A percentile compares a stretch with the other conserved stretches of the same genome.
Conservation (phyloP, 1,140 invertebrate genomes). For the Drosophila sucinea region DNA sequence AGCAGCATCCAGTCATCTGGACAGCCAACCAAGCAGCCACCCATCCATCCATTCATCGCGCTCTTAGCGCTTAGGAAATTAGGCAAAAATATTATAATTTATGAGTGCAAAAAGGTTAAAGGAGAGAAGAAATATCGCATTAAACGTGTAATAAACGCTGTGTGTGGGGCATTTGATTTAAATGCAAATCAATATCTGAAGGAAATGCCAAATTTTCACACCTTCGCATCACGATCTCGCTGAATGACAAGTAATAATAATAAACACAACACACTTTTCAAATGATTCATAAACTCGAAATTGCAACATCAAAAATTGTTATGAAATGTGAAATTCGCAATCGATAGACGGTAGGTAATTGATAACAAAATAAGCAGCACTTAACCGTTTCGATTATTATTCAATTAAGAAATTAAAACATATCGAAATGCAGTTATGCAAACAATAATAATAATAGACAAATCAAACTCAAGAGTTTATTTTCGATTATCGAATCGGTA, state of each 20-base stretch:
- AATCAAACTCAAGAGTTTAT: neutral
- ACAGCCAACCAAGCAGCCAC: neutral
- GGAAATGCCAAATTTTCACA: constrained; percentile 68
- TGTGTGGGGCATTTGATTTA: constrained; percentile 69
- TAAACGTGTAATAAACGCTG: constrained; percentile 11
- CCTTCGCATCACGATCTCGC: constrained; percentile 63
- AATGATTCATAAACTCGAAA: neutral
- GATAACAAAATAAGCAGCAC: neutral
- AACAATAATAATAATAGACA: neutral
- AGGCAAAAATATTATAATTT: constrained; percentile 71
- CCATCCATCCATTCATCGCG: neutral
- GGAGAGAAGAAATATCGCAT: constrained; percentile 35
- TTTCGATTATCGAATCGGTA: too few species aligned
- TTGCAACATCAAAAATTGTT: neutral
- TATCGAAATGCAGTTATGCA: neutral
- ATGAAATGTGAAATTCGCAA: neutral
- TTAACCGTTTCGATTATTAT: neutral
- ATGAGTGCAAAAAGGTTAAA: constrained; percentile 55
- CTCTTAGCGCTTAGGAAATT: constrained; percentile 54
- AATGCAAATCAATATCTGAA: constrained; percentile 60
- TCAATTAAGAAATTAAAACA: neutral
- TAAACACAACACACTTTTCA: constrained; percentile 34
- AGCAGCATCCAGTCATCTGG: neutral
- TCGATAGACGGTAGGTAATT: neutral
- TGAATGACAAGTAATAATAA: constrained; percentile 47